Evolutionary conservation across 2,113 vertebrate genomes (phyloP).

Genomic region (Megalops atlanticus): DNA sequence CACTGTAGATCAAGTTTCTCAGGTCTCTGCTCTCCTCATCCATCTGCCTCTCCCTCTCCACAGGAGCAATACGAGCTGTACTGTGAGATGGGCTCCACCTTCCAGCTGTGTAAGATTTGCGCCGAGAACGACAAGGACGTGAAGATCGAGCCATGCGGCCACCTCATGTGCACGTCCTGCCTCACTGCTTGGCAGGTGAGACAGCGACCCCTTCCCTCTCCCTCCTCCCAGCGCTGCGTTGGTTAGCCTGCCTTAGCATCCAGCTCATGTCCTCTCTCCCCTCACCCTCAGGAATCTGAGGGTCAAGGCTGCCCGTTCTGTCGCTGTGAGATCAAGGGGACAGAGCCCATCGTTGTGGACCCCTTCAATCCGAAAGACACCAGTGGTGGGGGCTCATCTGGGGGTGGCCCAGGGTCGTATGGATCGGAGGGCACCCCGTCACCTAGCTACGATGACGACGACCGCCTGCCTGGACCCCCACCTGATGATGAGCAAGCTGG

Average conservation of each 20-base stretch:
- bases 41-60: conserved; percentile 15
- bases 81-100: conserved; percentile 99
- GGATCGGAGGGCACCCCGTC: conserved; percentile 87
- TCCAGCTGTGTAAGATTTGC: conserved; percentile 98
- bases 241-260: too few relatives aligned
- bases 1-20: too few relatives aligned
- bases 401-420: conserved; percentile 70
- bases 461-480: conserved; percentile 90
- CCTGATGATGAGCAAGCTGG: conserved; percentile 94
- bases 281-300: conserved; percentile 84
- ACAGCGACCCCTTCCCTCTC: background rate
- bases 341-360: conserved; percentile 94
- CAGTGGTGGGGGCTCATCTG: conserved; percentile 61
- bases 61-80: conserved; percentile 99
- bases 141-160: conserved; percentile 97
- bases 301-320: conserved; percentile 98
- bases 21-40: background rate
- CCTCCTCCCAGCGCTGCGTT: background rate
- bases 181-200: conserved; percentile 97
- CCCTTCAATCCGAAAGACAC: conserved; percentile 93
- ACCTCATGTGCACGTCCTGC: conserved; percentile 98
- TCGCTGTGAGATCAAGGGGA: conserved; percentile 98
- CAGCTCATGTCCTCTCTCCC: too few relatives aligned
- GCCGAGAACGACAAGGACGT: conserved; percentile 98
- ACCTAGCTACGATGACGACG: conserved; percentile 92